Conservation (phyloP, 2,797 vertebrate species). For the Pseudochirops cupreus region DNA sequence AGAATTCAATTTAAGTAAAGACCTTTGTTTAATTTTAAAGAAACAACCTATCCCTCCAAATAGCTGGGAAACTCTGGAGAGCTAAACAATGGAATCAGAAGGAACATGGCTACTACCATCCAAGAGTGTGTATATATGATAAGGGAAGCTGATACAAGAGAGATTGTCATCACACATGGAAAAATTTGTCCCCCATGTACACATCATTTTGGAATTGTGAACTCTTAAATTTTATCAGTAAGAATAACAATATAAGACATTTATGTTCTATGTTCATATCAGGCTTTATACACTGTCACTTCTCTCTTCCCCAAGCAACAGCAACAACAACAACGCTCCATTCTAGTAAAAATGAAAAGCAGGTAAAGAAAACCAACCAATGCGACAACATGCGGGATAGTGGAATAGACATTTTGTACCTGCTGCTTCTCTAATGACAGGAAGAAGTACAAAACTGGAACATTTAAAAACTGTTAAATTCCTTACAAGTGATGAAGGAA, state of each 20-base stretch:
- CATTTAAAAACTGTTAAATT: constrained; percentile 23
- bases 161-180: neutral
- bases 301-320: neutral
- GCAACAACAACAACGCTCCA: neutral
- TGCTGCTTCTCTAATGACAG: constrained; percentile 11
- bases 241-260: constrained; percentile 30
- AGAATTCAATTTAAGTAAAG: constrained; percentile 39
- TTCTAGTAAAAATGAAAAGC: neutral
- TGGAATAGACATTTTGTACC: neutral
- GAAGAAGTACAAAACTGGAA: constrained; percentile 19
- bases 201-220: constrained; percentile 42
- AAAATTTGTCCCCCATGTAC: neutral
- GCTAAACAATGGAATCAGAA: constrained; percentile 44
- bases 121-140: neutral
- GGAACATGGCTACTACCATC: neutral
- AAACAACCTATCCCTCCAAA: neutral
- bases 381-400: neutral
- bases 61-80: constrained; percentile 39
- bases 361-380: neutral
- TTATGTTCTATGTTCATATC: neutral
- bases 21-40: constrained; percentile 26
- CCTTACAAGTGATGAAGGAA: constrained; percentile 52
- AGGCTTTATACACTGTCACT: neutral
- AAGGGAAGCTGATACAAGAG: constrained; percentile 30
- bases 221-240: constrained; percentile 7